Evolutionary conservation across 2,888 invertebrate genomes (phyloP), one percentile per base, ranked within the genome.

Genomic region (Meta bourneti): DNA sequence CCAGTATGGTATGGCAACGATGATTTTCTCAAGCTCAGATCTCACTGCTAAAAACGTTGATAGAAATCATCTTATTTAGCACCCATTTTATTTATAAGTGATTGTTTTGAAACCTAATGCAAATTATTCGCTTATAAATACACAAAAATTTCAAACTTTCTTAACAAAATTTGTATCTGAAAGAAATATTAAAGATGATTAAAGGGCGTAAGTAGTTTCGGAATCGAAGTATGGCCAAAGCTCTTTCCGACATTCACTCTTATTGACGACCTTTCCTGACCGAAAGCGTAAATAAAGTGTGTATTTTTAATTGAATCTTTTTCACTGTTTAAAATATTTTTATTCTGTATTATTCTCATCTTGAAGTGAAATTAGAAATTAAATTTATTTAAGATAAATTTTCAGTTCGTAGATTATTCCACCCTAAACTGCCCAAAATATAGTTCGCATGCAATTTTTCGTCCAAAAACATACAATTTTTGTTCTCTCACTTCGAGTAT

Each of bases 211-310:
- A 75, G 20, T 61, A 16, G 48, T 34, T 75, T 61, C 19, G 16
- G 48, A 75, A 54, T 61, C 16, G 16, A 75, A 75, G 52, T 34
- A 84, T 75, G 84, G n/a, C 34, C 54, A 75, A 16, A 7, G 48
- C 74, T 75, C 61, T 51, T 7, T 51, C 11, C 7, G 71, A 84
- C 74, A 75, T 84, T 61, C 84, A 48, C 49, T 51, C 48, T 89
- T 54, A 81, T 52, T 89, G 89, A 78, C 89, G 89, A 89, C 89
- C 89, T 89, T 89, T 83, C 77, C 71, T 82, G 89, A 89, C 89
- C 89, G 83, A 78, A 78, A 52, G 78, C 71, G 74, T 49, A 72
- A 75, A 83, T 70, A 82, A 87, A 87, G 87, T 87, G 89, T 89
- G 70, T 89, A 75, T 89, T 81, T 49, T 54, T 11, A 49, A 48